phyloP scores from a whole-genome alignment of 2,113 vertebrate genomes.

The Pleuronectes platessa region DNA sequence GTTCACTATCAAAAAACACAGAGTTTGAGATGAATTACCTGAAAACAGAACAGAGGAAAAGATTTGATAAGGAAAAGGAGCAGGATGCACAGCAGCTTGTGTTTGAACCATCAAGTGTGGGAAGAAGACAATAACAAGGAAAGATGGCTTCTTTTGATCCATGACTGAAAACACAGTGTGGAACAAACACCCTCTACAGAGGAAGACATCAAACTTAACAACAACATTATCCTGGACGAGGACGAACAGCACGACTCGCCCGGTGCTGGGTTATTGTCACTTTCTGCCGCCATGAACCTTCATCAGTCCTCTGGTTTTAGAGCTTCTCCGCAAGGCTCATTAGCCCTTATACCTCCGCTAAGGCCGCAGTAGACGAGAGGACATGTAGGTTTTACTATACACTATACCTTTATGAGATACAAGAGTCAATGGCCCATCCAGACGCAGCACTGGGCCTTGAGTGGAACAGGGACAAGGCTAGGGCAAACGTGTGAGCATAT shows the following conservation, averaged over 20 bases:
- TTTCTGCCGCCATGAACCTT: constrained; percentile 59
- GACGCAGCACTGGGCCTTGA: constrained; percentile 61
- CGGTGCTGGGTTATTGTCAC: constrained; percentile 36
- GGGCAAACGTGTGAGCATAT: constrained; percentile 35
- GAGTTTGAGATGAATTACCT: neutral
- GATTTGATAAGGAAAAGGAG: constrained; percentile 1
- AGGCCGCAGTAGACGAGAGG: constrained; percentile 52
- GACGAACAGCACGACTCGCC: constrained; percentile 37
- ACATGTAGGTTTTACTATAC: constrained; percentile 61
- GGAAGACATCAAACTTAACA: constrained; percentile 43
- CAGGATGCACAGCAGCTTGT: neutral
- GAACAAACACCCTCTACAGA: constrained; percentile 31
- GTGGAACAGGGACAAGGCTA: constrained; percentile 54
- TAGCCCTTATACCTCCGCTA: constrained; percentile 53
- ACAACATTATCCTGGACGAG: constrained; percentile 58
- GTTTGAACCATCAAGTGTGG: neutral
- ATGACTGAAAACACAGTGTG: constrained; percentile 21
- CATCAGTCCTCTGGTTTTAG: constrained; percentile 63
- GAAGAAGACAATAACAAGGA: constrained; percentile 2
- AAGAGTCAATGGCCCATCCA: constrained; percentile 69
- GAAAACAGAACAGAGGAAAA: neutral
- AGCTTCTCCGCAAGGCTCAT: constrained; percentile 61
- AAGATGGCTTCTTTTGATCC: constrained; percentile 8
- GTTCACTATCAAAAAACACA: neutral
- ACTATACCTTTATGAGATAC: constrained; percentile 63